Evolutionary conservation across 64 coral and sea anemone genomes (phyloP).

Genomic region (Montipora efflorescens): DNA sequence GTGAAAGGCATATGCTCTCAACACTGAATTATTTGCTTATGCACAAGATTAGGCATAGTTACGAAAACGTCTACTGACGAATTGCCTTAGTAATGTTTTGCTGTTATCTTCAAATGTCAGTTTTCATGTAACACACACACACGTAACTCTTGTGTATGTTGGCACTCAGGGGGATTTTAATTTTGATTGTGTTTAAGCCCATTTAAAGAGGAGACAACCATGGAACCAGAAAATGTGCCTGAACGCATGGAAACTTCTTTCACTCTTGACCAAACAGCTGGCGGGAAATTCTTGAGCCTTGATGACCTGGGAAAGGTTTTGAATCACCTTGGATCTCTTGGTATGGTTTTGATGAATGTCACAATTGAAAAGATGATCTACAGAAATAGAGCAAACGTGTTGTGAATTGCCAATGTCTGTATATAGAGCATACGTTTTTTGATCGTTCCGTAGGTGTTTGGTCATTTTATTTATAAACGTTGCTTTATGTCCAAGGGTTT

Average conservation of each 20-base stretch:
- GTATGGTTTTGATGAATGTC: not conserved
- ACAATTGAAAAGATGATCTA: not conserved
- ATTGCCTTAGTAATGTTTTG: too few relatives aligned
- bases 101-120: too few relatives aligned
- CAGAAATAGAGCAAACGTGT: not conserved
- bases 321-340: not conserved
- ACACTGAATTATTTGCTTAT: too few relatives aligned
- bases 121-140: too few relatives aligned
- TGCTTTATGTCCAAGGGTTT: too few relatives aligned
- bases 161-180: not conserved
- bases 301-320: conserved; percentile 58
- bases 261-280: conserved; percentile 53
- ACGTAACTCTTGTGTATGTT: too few relatives aligned
- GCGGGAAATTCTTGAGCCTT: conserved; percentile 54
- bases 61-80: too few relatives aligned
- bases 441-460: too few relatives aligned
- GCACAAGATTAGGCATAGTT: too few relatives aligned
- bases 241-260: not conserved
- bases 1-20: too few relatives aligned
- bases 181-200: not conserved
- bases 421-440: too few relatives aligned
- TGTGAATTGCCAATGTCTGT: not conserved
- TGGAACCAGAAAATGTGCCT: not conserved
- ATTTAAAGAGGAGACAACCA: not conserved
- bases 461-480: too few relatives aligned